Evolutionary conservation across 2,888 invertebrate genomes (phyloP), one percentile per base, ranked within the genome.

Genomic region (Diplolepis rosae): DNA sequence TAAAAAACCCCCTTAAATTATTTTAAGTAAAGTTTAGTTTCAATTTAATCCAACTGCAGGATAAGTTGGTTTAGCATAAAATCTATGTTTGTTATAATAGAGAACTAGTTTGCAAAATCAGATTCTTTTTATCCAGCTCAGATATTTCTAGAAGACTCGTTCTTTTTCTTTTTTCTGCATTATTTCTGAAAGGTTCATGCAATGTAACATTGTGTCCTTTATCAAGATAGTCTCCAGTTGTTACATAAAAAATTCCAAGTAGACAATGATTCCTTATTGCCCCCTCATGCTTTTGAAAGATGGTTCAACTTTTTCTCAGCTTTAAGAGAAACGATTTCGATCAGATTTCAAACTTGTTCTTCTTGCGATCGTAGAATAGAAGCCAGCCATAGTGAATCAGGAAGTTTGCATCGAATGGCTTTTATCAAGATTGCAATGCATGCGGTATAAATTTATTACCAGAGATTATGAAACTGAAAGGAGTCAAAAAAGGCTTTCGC

Each of bases 181-280:
- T 35, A 56, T 35, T 56, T 32, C 32, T 35, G 56, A 56, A 32
- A 56, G 56, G 56, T 56, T 35, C 32, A 32, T 56, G 56, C 35
- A 56, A 56, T 56, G 35, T 13, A 56, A 56, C 56, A 50, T 35
- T 48, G 50, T 30, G 28, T 66, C 66, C 28, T 15, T 67, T 39
- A 48, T 67, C 39, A 45, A 30, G 56, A 72, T 66, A 66, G 15
- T 27, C 56, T 66, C 66, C 48, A 68, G 66, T 27, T 27, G 15
- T 51, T 50, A 65, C 35, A 68, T 45, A 39, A 42, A 4, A 22
- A 18, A 56, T 56, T 56, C 32, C 35, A 22, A 56, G 18, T 56
- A 35, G 35, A 56, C 35, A 35, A 56, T 56, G 35, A 24, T 39
- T 56, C 35, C 22, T 39, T 6, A 22, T 35, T 35, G 4, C 22